phyloP scores from a whole-genome alignment of 2,797 vertebrate species.

The Poliocrania exsul region DNA sequence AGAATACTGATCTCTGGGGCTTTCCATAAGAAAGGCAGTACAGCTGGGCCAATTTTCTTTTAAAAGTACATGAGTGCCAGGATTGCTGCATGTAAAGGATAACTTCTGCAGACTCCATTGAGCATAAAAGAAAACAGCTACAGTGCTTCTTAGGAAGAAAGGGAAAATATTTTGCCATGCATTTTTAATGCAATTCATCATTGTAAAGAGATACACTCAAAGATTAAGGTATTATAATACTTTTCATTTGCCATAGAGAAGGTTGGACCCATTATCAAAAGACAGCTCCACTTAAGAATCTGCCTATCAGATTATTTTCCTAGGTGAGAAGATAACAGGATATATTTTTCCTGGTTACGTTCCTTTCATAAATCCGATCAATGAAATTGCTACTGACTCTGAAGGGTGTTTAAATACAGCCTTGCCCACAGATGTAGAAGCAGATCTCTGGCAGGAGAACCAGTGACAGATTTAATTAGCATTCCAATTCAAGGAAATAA shows the following conservation, averaged over 20 bases:
- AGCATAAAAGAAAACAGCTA: neutral
- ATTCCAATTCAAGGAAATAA: constrained; percentile 31
- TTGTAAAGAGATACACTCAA: neutral
- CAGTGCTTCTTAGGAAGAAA: constrained; percentile 31
- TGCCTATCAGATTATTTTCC: constrained; percentile 23
- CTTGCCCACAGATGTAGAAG: constrained; percentile 37
- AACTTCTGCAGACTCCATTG: neutral
- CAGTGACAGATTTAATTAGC: constrained; percentile 49
- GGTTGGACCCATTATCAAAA: constrained; percentile 36
- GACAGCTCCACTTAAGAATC: neutral
- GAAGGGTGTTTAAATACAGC: constrained; percentile 43
- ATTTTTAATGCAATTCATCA: constrained; percentile 53
- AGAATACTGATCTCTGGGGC: neutral
- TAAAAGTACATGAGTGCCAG: neutral
- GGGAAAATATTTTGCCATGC: constrained; percentile 31
- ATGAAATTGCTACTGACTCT: constrained; percentile 19
- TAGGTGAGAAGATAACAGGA: constrained; percentile 35
- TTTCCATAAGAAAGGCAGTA: neutral
- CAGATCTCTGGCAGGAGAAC: constrained; percentile 41
- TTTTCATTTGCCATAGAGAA: constrained; percentile 29
- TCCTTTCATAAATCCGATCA: constrained; percentile 6
- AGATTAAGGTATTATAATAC: neutral
- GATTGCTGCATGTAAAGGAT: neutral
- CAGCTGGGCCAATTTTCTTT: neutral
- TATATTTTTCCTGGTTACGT: neutral